A percentile compares a stretch with the other conserved stretches of the same genome.
phyloP scores from a whole-genome alignment of 2,888 invertebrate genomes.

The Oeneis ivallda region DNA sequence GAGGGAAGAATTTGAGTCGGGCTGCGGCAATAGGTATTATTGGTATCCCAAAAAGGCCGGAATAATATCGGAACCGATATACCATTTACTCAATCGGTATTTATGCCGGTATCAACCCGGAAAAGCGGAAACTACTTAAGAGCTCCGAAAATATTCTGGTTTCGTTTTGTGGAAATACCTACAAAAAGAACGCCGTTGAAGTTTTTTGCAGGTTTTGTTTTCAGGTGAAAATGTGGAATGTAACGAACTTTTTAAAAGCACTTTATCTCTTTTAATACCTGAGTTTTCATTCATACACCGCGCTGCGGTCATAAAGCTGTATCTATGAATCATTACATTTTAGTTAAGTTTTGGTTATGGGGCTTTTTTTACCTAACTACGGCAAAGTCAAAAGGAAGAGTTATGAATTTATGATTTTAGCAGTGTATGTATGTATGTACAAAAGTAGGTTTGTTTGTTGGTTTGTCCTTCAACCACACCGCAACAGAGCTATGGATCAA shows the following conservation, averaged over 20 bases:
- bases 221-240: slow-evolving; percentile 17
- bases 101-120: neutral
- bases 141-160: neutral
- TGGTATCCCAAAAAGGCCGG: no score
- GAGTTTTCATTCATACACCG: slow-evolving; percentile 15
- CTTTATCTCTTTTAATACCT: slow-evolving; percentile 17
- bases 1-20: no score
- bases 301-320: slow-evolving; percentile 13
- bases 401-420: no score
- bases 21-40: no score
- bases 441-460: no score
- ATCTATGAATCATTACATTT: slow-evolving; percentile 18
- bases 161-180: neutral
- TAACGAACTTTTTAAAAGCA: slow-evolving; percentile 17
- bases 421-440: no score
- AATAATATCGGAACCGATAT: neutral
- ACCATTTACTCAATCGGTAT: neutral
- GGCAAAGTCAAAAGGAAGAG: no score
- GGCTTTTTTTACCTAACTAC: no score
- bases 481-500: no score
- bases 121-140: neutral
- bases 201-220: slow-evolving; percentile 1
- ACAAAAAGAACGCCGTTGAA: neutral
- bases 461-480: no score
- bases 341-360: slow-evolving; percentile 8